phyloP scores from a whole-genome alignment of 2,888 invertebrate species.

The Lepidocyrtinus sp. region DNA sequence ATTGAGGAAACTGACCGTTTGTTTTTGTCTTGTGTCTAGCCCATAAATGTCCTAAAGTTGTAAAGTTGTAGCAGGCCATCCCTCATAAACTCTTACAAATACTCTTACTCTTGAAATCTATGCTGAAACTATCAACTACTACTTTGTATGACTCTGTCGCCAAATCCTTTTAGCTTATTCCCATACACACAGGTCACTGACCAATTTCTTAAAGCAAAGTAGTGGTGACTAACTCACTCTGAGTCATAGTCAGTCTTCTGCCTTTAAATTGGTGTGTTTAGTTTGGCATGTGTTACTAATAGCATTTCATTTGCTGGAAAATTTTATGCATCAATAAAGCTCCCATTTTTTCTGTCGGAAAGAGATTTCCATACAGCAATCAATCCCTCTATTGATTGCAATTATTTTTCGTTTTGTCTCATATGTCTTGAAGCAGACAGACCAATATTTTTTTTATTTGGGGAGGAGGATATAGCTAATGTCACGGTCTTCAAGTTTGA shows the following conservation, averaged over 20 bases:
- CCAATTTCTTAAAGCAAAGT: not conserved
- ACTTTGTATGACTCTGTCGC: no score
- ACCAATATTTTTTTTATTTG: not conserved
- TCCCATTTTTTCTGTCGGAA: not conserved
- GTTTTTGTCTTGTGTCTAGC: slow-evolving; percentile 29
- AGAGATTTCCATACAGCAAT: not conserved
- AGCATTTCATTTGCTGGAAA: slow-evolving; percentile 22
- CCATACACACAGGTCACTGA: not conserved
- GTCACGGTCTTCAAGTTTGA: slow-evolving; percentile 12
- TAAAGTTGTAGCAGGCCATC: no score
- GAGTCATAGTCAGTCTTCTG: not conserved
- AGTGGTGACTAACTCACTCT: not conserved
- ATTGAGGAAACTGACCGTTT: slow-evolving; percentile 26
- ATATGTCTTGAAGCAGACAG: not conserved
- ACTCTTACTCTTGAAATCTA: no score
- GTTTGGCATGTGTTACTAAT: slow-evolving; percentile 12
- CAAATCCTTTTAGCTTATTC: slow-evolving; percentile 29
- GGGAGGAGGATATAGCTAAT: not conserved
- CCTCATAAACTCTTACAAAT: no score
- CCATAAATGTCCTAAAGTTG: slow-evolving; percentile 21
- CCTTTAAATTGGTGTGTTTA: not conserved
- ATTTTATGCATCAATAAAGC: slow-evolving; percentile 13
- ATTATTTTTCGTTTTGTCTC: not conserved
- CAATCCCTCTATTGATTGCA: not conserved
- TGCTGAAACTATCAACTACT: no score